A percentile compares a stretch with the other conserved stretches of the same genome.
These are phyloP conservation scores for Ephestia elutella DNA, from an alignment of 1,140 invertebrate genomes.

Conservation along the genomic window DNA sequence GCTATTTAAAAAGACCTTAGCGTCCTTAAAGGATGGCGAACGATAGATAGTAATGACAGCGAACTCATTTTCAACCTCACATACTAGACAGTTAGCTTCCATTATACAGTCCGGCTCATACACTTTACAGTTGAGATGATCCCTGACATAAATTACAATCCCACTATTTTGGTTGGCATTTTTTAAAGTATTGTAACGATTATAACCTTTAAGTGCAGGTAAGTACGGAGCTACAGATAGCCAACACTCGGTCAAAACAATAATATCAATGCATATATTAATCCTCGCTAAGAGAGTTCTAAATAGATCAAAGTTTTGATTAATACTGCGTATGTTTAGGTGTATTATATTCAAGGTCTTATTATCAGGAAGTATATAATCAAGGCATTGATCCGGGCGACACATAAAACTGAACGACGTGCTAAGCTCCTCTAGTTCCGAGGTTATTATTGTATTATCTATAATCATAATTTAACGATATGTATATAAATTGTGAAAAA, in stretches of 20 bases:
- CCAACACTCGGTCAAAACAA: slow-evolving; percentile 23
- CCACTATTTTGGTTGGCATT: slow-evolving; percentile 24
- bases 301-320: slow-evolving; percentile 13
- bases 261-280: slow-evolving; percentile 6
- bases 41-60: slow-evolving; percentile 22
- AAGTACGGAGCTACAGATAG: background rate
- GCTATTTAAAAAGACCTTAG: no score
- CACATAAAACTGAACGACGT: background rate
- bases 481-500: background rate
- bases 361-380: background rate
- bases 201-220: slow-evolving; percentile 1
- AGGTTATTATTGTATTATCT: background rate
- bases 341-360: background rate
- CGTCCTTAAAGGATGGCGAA: no score
- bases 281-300: background rate
- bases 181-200: background rate
- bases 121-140: background rate
- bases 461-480: background rate
- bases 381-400: background rate
- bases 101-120: background rate
- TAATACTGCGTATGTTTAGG: slow-evolving; percentile 16
- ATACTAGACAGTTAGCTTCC: slow-evolving; percentile 13
- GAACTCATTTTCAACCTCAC: slow-evolving; percentile 6
- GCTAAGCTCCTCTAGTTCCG: background rate
- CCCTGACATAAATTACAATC: slow-evolving; percentile 18